Evolutionary conservation across 1,140 invertebrate species (phyloP), one percentile per base, ranked within the genome.

Genomic region (Scaptomyza graminum): DNA sequence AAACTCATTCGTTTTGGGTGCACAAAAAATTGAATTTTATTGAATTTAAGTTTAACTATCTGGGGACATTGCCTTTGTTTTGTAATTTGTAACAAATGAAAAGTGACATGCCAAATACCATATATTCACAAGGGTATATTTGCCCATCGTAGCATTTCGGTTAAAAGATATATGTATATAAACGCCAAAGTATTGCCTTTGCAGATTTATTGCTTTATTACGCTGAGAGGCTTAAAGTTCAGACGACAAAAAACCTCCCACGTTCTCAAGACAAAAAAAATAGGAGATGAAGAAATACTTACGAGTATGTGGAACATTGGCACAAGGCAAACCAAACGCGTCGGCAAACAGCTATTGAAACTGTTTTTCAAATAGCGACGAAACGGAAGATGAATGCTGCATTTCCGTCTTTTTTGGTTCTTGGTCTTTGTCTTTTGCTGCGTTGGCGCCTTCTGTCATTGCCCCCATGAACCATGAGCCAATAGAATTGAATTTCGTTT

Each of bases 141-240:
- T 34, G 9, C 7, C 8, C 8, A 34, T 34, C 31, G 37, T 4
- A n/a, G 0, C 12, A 41, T n/a, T 12, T 22, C 12, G 18, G 5
- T n/a, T n/a, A 47, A 47, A 31, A 31, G 28, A 31, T 31, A 31
- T 31, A 25, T 25, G 8, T 11, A 25, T 22, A 47, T n/a, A 12
- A 9, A 12, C 18, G 4, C 18, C 37, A 39, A 12, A 78, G 57
- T 52, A 69, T 52, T 65, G 54, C 77, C 52, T 25, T 28, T 18
- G 8, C 43, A 78, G 65, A 82, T 83, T 83, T 82, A 83, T 83
- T 82, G 71, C 70, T 74, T 78, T 82, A 82, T 83, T 78, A 64
- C 71, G 54, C 73, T 67, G 71, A 56, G 34, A 83, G 47, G 59
- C 22, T 56, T 56, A 16, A 56, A 56, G 54, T 11, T 44, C n/a